Conservation (phyloP, 2,797 vertebrate genomes). For the Toxotes lorentzi region DNA sequence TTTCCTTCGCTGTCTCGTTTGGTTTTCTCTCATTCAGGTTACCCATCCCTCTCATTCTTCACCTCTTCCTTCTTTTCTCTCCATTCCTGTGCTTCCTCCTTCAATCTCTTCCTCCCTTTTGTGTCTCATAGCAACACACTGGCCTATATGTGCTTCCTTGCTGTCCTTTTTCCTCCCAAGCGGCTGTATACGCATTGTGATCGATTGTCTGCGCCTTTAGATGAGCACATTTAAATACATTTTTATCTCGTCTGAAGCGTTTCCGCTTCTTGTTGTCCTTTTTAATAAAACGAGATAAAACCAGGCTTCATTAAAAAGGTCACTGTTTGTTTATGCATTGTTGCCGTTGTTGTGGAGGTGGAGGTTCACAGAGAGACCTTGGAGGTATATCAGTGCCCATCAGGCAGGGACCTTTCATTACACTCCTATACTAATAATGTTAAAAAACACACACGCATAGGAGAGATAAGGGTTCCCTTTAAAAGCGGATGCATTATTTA, state of each 20-base stretch:
- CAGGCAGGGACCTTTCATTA: conserved; percentile 81
- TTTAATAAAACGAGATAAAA: conserved; percentile 80
- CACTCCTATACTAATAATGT: conserved; percentile 87
- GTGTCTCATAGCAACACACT: conserved; percentile 75
- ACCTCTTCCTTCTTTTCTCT: conserved; percentile 20
- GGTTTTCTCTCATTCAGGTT: conserved; percentile 39
- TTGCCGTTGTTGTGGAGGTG: conserved; percentile 40
- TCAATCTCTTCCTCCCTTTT: conserved; percentile 22
- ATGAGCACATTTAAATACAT: conserved; percentile 70
- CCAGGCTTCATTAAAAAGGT: conserved; percentile 81
- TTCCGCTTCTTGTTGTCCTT: conserved; percentile 77
- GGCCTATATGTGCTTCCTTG: conserved; percentile 20
- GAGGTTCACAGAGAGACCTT: conserved; percentile 65
- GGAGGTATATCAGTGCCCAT: conserved; percentile 79
- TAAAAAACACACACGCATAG: conserved; percentile 76
- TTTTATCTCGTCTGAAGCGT: conserved; percentile 75
- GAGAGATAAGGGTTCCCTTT: conserved; percentile 83
- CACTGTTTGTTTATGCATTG: conserved; percentile 75
- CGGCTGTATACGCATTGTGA: conserved; percentile 46
- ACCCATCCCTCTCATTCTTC: conserved; percentile 24
- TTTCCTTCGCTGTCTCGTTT: conserved; percentile 17
- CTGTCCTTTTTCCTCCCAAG: conserved; percentile 29
- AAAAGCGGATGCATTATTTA: conserved; percentile 90
- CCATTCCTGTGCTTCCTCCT: background rate
- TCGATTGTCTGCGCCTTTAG: conserved; percentile 74